These are phyloP conservation scores for Sebastes wilsoni DNA, from an alignment of 2,797 vertebrate species.

Conservation along the genomic window DNA sequence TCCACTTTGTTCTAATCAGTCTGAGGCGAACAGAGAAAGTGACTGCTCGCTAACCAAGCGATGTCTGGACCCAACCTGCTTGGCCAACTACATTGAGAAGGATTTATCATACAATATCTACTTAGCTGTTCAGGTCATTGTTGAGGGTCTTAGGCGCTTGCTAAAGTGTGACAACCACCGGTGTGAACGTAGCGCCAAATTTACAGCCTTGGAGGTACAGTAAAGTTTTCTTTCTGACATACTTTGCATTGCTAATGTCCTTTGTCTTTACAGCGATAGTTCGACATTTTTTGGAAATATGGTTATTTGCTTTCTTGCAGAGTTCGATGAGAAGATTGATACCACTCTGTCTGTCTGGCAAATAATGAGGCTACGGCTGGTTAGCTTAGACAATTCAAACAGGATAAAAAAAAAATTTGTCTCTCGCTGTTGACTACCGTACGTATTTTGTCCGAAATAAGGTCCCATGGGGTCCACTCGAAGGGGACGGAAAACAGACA, in stretches of 20 bases:
- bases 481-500: too few species aligned
- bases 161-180: constrained; percentile 33
- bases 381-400: background rate
- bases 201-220: constrained; percentile 65
- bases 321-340: background rate
- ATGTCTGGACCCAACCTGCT: constrained; percentile 11
- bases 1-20: constrained; percentile 12
- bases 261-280: background rate
- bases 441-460: too few species aligned
- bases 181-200: constrained; percentile 24
- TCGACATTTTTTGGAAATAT: background rate
- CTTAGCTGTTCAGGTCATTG: constrained; percentile 65
- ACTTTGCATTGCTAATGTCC: background rate
- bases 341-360: background rate
- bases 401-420: too few species aligned
- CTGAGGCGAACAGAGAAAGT: background rate
- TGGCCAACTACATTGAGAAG: constrained; percentile 33
- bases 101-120: constrained; percentile 54
- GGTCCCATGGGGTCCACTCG: too few species aligned
- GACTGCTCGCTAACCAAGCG: background rate
- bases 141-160: constrained; percentile 47
- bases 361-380: background rate
- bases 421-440: too few species aligned
- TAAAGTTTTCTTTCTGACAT: background rate
- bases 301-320: background rate